A percentile compares a stretch with the other conserved stretches of the same genome.
Conservation (phyloP, 2,113 vertebrate species). For the Aptenodytes forsteri region DNA sequence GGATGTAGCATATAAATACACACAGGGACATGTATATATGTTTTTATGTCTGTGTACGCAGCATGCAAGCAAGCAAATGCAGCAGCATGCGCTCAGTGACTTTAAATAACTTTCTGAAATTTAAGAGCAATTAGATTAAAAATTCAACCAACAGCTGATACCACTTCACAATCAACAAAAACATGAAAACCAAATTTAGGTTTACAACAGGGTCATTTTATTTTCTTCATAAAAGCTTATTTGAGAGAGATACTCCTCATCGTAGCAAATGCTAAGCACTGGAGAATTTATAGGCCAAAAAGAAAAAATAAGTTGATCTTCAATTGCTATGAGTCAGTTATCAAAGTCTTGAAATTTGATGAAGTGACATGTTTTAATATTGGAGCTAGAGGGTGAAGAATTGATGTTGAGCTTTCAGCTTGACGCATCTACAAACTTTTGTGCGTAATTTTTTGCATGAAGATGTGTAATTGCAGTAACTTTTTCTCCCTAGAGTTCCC, state of each 20-base stretch:
- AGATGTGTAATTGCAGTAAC: background rate
- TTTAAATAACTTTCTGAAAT: background rate
- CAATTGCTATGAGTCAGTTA: background rate
- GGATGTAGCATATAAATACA: background rate
- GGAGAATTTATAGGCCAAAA: background rate
- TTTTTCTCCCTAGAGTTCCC: background rate
- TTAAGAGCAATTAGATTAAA: background rate
- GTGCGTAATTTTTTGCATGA: background rate
- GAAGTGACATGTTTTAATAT: background rate
- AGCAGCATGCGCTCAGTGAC: background rate
- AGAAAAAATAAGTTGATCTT: background rate
- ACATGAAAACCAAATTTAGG: background rate
- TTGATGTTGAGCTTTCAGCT: background rate
- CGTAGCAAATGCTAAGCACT: background rate
- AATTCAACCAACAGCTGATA: background rate
- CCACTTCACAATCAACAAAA: background rate
- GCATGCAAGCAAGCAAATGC: accelerated
- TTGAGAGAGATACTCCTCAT: background rate
- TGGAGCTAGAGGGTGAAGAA: background rate
- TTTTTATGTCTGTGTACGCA: background rate
- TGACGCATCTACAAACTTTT: background rate
- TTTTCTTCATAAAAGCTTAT: background rate
- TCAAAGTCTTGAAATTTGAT: background rate
- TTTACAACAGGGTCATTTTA: background rate
- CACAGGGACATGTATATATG: accelerated